Evolutionary conservation across 2,888 invertebrate species (phyloP), one percentile per base, ranked within the genome.

Genomic region (Oligia fasciuncula): DNA sequence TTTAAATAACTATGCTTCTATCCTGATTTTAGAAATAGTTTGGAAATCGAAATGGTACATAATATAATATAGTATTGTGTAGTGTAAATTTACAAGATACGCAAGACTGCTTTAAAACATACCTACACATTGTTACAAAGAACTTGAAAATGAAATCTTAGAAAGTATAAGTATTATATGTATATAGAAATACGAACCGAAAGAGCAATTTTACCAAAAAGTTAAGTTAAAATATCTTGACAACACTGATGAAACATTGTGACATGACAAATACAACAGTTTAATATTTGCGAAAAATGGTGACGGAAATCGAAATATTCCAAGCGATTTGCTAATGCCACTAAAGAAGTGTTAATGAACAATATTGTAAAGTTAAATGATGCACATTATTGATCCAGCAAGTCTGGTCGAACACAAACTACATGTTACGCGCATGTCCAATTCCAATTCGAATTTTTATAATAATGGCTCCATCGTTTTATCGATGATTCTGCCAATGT

Each of bases 271-370:
- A 72, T 51, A 75, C 62, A 68, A 74, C 23, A 79, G 35, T 75
- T 75, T 60, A 43, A 43, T 63, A 63, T 80, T 70, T 69, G 57
- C 62, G 60, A 75, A 80, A 66, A 1, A 84, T 69, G 9, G 68
- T 69, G 69, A 73, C 40, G 35, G 51, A 49, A 62, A 49, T 57
- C 23, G 14, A 72, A 77, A 73, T 63, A 63, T 71, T 81, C 63
- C 57, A 84, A 71, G 66, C 54, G 29, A 81, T 71, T 70, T 85
- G 51, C 60, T 73, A 66, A 80, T 77, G 62, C 71, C 40, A 76
- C 54, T 73, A 73, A 73, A 77, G 57, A 75, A 77, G 46, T 60
- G 51, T 63, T 76, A 76, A 76, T 80, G 49, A 80, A 29, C 29
- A 29, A 80, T 73, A 62, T 70, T 78, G 66, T 60, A 63, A 83